Conservation (phyloP, 2,888 invertebrate species). For the Drosophila prostipennis region DNA sequence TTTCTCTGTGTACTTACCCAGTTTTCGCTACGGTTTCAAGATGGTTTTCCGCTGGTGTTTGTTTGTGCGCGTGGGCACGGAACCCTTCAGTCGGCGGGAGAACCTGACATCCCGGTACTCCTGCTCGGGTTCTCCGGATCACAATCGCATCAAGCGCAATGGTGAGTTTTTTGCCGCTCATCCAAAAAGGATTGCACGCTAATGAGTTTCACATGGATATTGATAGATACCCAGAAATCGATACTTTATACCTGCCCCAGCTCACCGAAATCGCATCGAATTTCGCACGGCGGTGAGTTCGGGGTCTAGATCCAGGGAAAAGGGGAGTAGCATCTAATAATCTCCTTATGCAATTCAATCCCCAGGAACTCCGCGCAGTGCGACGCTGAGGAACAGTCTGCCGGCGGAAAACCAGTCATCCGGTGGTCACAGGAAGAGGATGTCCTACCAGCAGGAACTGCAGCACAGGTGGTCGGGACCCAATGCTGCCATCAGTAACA, state of each 20-base stretch:
- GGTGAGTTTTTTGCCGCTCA: slow-evolving; percentile 84
- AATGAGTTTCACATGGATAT: slow-evolving; percentile 24
- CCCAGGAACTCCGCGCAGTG: slow-evolving; percentile 75
- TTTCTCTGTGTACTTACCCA: slow-evolving; percentile 81
- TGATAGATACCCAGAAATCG: slow-evolving; percentile 83
- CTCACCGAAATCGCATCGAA: slow-evolving; percentile 82
- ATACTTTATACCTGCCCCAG: slow-evolving; percentile 83
- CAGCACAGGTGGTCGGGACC: slow-evolving; percentile 54
- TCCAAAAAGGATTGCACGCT: slow-evolving; percentile 6
- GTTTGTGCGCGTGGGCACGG: slow-evolving; percentile 89
- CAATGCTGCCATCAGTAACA: slow-evolving; percentile 18
- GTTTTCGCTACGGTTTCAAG: slow-evolving; percentile 96
- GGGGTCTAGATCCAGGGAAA: neutral
- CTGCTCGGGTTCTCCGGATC: slow-evolving; percentile 91
- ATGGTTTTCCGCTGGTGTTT: slow-evolving; percentile 96
- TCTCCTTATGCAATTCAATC: neutral
- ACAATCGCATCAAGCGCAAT: slow-evolving; percentile 89
- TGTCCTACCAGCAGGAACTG: slow-evolving; percentile 62
- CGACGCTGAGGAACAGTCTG: slow-evolving; percentile 54
- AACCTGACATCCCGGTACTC: slow-evolving; percentile 91
- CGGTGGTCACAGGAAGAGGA: slow-evolving; percentile 33
- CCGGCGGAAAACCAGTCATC: slow-evolving; percentile 33
- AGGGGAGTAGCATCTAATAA: neutral
- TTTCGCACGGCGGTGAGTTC: slow-evolving; percentile 81
- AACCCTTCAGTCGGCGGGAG: slow-evolving; percentile 89